Base-by-base conservation (phyloP, 2,797 vertebrate species). In the Nannoperca obscura region DNA sequence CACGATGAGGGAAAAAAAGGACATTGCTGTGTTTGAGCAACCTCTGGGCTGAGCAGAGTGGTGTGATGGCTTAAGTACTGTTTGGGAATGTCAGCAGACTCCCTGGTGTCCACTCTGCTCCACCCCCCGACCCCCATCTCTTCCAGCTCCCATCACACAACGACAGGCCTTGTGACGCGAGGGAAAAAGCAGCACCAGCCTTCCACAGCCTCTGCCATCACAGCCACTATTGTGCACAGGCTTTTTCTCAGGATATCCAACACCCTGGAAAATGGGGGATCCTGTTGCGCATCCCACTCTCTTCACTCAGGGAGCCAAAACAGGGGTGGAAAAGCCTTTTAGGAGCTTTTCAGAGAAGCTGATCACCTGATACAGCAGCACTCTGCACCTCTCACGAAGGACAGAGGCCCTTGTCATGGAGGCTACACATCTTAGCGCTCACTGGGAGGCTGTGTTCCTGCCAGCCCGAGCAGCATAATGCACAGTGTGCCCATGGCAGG, bases 171-270 rank as follows among this genome's bases (percentile, higher is more conserved):
- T 95, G 93, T 93, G 86, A 90, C 76, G 78, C 24, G 4, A 76
- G 74, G 70, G 89, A 87, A 94, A 94, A 91, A 86, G 71, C 85
- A 90, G 88, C 90, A 94, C 90, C 91, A 88, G 90, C 78, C 89
- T 88, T 91, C 88, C 86, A 91, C 84, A 64, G 83, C 75, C 78
- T 81, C 80, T 74, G 80, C 93, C 86, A 93, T 96, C 94, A 96
- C 93, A 94, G 93, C 87, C 89, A 80, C 93, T 84, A 95, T 96
- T 96, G 95, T 96, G 85, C 70, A 62, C 38, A 57, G 44, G 59
- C 79, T 86, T 89, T 95, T 95, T 95, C 95, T 94, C 94, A 96
- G 93, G 95, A 95, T 76, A 96, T 85, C 85, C 91, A 94, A 95
- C 91, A 95, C 95, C 91, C 86, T 82, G 85, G 88, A 88, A 93